Base-by-base conservation (phyloP, 2,888 invertebrate genomes). In the Xanthorhoe designata region DNA sequence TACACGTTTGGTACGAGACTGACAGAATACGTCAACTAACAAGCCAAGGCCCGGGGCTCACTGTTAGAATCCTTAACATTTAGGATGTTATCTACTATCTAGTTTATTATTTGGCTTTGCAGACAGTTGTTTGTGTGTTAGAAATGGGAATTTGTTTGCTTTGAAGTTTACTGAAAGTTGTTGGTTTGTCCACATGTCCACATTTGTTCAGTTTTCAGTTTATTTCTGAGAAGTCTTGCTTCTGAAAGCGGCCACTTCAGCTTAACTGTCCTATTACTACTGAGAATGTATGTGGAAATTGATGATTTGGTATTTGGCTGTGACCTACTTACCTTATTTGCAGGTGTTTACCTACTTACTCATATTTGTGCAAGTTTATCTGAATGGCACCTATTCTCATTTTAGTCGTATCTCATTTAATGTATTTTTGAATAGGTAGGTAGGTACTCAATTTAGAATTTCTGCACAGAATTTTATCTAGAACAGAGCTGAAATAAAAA, bases 81-180 rank as follows among this genome's bases (percentile, higher is more conserved):
- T 15, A 47, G 15, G 6, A 47, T 17, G 47, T 47, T 47, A 17
- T 53, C 15, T 8, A 53, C 53, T 5, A 53, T 35, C 52, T 35
- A 53, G 17, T 24, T 53, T 53, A 35, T 53, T 53, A 53, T 53
- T 54, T 38, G 54, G 54, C 38, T 54, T 54, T 38, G 18, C 18
- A 10, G 18, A 54, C 54, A 9, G 54, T 18, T 54, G 54, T 38
- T 54, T 35, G 35, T 5, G 19, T 19, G 19, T 51, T 24, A 29
- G 24, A 51, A 51, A 51, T 51, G n/a, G 51, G 51, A 51, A 51
- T 51, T 51, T 51, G 24, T 19, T 51, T 19, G 35, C 0, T 1
- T 47, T 54, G 4, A 24, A 61, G 53, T 53, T 61, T 42, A 19
- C 59, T 42, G 18, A 55, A 64, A 60, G 59, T 64, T 60, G 60